Evolutionary conservation across 2,888 invertebrate genomes (phyloP), one percentile per base, ranked within the genome.

Genomic region (Labia minor): DNA sequence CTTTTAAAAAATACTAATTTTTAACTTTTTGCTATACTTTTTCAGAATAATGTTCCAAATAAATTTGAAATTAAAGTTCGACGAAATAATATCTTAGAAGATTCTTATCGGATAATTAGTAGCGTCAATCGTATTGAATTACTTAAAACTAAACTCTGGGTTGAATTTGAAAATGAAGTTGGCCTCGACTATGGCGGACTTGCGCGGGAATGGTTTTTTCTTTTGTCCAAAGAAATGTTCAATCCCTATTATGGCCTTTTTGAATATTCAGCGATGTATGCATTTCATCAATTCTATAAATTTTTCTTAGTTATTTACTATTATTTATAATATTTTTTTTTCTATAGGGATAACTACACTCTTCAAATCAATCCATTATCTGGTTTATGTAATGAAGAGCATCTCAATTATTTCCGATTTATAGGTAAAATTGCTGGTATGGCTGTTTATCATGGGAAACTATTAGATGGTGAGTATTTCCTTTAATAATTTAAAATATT

Each of bases 181-280:
- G 97, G 97, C 16, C 78, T 88, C 80, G 98, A 98, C 80, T 98
- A 98, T 79, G 97, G 97, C 67, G 97, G 97, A 16, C 83, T 97
- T 66, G 93, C 96, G 0, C 84, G 98, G 69, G 98, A 99, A 80
- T 98, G 97, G 96, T 99, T 99, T 83, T 99, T 96, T 83, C 84
- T 98, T 21, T 81, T 99, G 11, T 98, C 97, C 1, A 96, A 96
- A 79, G 98, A 99, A 82, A 97, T 99, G 95, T 99, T 99, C 81
- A 99, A 99, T 83, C 99, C 99, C 0, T 99, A 98, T 79, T 99
- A 99, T 80, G 98, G 98, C 0, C 84, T 99, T 66, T 99, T 99
- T 81, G 98, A 99, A 80, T 99, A 99, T 83, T 97, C 97, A 1
- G 98, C 98, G 3, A 96, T 96, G 97, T 90, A 80, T 33, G 33